Conservation (phyloP, 2,113 vertebrate species). For the Triplophysa siluroides region DNA sequence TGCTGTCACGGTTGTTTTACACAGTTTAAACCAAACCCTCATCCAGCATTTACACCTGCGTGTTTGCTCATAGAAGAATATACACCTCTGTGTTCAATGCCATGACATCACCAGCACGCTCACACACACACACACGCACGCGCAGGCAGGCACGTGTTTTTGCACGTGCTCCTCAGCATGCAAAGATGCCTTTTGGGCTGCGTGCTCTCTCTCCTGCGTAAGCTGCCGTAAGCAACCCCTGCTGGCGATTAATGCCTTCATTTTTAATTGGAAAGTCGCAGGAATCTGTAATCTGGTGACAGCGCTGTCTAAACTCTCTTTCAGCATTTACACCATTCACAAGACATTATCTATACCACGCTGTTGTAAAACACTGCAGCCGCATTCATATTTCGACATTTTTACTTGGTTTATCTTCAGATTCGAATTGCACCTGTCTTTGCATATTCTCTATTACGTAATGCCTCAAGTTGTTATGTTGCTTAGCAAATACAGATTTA, state of each 20-base stretch:
- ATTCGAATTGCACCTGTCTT: too few relatives aligned
- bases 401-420: too few relatives aligned
- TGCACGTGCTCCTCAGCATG: not conserved
- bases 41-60: not conserved
- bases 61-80: not conserved
- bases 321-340: not conserved
- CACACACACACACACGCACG: not conserved
- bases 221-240: slow-evolving; percentile 20
- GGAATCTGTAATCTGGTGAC: slow-evolving; percentile 3
- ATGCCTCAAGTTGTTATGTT: too few relatives aligned
- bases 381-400: too few relatives aligned
- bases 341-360: too few relatives aligned
- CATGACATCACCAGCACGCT: not conserved
- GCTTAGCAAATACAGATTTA: too few relatives aligned
- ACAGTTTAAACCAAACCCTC: too few relatives aligned
- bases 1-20: not conserved
- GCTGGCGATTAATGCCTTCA: slow-evolving; percentile 31
- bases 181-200: slow-evolving; percentile 11
- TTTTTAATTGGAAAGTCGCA: slow-evolving; percentile 53
- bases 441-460: too few relatives aligned
- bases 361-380: too few relatives aligned
- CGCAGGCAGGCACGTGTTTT: not conserved
- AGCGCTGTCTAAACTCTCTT: not conserved
- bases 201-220: not conserved
- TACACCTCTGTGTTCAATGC: not conserved